phyloP scores from a whole-genome alignment of 2,797 vertebrate genomes.

The Gadopsis marmoratus region DNA sequence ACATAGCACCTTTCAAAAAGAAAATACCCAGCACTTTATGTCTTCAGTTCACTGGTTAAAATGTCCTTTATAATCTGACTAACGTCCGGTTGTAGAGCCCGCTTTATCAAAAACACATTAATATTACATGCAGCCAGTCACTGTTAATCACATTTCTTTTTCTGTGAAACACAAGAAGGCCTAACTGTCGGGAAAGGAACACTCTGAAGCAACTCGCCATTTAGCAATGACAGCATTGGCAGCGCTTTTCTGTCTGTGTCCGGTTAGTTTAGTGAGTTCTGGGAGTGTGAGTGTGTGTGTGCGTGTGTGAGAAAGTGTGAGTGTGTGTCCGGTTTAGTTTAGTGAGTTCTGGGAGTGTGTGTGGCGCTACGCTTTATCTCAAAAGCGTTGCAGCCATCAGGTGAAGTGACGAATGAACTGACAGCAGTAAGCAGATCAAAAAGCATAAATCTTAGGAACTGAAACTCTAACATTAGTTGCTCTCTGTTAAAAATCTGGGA shows the following conservation, averaged over 20 bases:
- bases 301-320: background rate
- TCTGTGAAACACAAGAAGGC: background rate
- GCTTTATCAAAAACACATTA: background rate
- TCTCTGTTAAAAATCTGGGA: background rate
- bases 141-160: constrained; percentile 2
- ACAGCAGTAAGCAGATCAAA: background rate
- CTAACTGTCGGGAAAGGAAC: constrained; percentile 1
- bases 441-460: background rate
- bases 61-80: background rate
- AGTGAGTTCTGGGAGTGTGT: background rate
- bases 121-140: background rate
- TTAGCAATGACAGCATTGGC: constrained; percentile 8
- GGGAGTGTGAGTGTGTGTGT: background rate
- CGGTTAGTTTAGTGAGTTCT: background rate
- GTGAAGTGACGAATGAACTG: background rate
- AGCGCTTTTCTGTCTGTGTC: background rate
- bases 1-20: no score
- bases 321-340: background rate
- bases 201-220: background rate
- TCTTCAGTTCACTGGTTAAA: background rate
- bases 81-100: background rate
- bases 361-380: background rate
- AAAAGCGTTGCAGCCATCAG: background rate
- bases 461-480: background rate
- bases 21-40: background rate